Base-by-base conservation (phyloP, 2,113 vertebrate genomes). In the Natator depressus region DNA sequence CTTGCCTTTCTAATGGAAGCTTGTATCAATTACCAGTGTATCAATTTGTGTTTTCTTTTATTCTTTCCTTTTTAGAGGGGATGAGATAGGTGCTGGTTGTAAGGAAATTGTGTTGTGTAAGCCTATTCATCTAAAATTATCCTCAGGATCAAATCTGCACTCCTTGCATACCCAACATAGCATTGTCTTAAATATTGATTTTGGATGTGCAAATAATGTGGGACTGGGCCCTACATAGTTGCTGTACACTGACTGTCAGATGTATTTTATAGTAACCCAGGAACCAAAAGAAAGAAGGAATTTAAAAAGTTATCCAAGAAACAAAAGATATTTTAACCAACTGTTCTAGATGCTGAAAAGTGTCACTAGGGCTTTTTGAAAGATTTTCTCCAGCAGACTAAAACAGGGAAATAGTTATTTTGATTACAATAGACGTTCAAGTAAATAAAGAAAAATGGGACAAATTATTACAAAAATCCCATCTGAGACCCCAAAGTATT, bases 371-470 rank as follows among this genome's bases (percentile, higher is more conserved):
- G 80, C 80, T 75, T 85, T 35, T 81, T 59, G 51, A 90, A 93
- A 89, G 54, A 85, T 35, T 27, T 81, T 81, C 59, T 62, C 55
- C 47, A 38, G 87, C 47, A 87, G 51, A 87, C 38, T 49, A 88
- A 92, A 94, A 80, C 79, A 42, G 85, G 83, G 84, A 90, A 89
- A 90, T 25, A 55, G 35, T 53, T 89, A 29, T 84, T 94, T 81
- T 88, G 54, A 90, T 84, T 93, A 59, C 86, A 90, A 53, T 4
- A 89, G 69, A 89, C 83, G 50, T 85, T 85, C 79, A 29, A 89
- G 82, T 84, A 94, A 96, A 95, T 93, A 94, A 89, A 96, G 96
- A 96, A 90, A 96, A 95, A 97, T 94, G 59, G 5, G 19, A 84
- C 14, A 86, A 95, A 89, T 93, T 38, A 76, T 90, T 31, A 19